Evolutionary conservation across 2,888 invertebrate species (phyloP), one percentile per base, ranked within the genome.

Genomic region (Cinara cedri): DNA sequence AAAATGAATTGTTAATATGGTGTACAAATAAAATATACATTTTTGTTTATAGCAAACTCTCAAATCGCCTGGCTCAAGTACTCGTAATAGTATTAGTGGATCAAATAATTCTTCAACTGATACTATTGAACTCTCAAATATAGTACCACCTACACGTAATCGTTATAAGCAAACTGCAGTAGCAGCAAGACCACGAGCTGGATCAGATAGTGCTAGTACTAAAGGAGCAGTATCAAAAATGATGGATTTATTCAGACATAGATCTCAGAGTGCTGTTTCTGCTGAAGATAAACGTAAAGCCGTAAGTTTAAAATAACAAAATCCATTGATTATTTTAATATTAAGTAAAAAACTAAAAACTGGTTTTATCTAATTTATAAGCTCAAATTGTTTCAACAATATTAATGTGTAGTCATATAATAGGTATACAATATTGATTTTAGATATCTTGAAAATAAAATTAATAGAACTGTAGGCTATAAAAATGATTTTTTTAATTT

Each of bases 181-280:
- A 72, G 49, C 82, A 44, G 70, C 81, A 24, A 72, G 84, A 60
- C 84, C 84, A 11, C 81, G 84, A 26, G 83, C 84, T 24, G 83
- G 84, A 13, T 83, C 83, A 46, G 83, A 83, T 70, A 83, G 82
- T 72, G 65, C 80, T 46, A 82, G 80, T 62, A 83, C 82, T 42
- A 83, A 83, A 68, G 83, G 93, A 84, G 93, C 95, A 3, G 94
- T 96, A 88, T 92, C 93, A 82, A 95, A 95, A 88, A 94, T 96
- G 71, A 95, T 95, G 91, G 95, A 96, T 86, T 92, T 95, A 85
- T 95, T 96, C 86, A 90, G 95, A 81, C 90, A 91, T 86, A 88
- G 92, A 83, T 91, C 92, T 81, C 91, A 92, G 86, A 90, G 90
- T 83, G 90, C 91, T 76, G 89, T 90, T 70, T 89, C 90, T 60